phyloP scores from a whole-genome alignment of 2,113 vertebrate genomes.

The Nerophis lumbriciformis region DNA sequence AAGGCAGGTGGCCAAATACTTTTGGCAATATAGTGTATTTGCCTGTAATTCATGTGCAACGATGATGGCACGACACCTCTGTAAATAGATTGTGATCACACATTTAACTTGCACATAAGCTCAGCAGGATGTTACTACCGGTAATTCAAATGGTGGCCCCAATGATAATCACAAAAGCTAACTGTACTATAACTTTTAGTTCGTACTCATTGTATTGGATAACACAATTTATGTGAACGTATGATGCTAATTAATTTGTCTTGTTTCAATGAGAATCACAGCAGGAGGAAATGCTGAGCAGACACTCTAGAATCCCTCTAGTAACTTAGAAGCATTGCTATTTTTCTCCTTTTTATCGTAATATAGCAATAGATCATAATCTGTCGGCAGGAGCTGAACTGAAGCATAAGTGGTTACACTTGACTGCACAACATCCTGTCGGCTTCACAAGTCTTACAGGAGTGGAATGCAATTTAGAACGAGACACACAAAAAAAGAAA shows the following conservation, averaged over 20 bases:
- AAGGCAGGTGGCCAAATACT: no score
- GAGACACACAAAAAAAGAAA: neutral
- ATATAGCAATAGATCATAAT: conserved; percentile 48
- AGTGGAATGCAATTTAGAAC: neutral
- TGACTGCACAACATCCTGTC: conserved; percentile 42
- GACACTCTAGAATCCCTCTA: conserved; percentile 34
- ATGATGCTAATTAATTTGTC: conserved; percentile 31
- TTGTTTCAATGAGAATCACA: conserved; percentile 25
- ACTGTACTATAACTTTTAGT: neutral
- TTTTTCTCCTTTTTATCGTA: conserved; percentile 35
- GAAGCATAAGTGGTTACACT: conserved; percentile 30
- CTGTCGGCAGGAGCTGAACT: conserved; percentile 38
- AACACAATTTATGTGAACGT: neutral
- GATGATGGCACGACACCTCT: neutral
- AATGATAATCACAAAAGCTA: neutral
- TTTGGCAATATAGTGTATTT: neutral
- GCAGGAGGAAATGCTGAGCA: conserved; percentile 43
- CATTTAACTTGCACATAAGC: no score
- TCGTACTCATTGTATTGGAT: neutral
- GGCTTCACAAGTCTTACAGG: conserved; percentile 13
- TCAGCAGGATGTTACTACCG: no score
- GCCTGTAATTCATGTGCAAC: neutral
- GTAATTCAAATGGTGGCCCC: no score
- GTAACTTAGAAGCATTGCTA: conserved; percentile 45
- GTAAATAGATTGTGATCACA: neutral